Percentiles rank a stretch among this genome's conserved stretches.
Evolutionary conservation across 2,888 invertebrate genomes (phyloP).

Genomic region (Strigamia maritima): DNA sequence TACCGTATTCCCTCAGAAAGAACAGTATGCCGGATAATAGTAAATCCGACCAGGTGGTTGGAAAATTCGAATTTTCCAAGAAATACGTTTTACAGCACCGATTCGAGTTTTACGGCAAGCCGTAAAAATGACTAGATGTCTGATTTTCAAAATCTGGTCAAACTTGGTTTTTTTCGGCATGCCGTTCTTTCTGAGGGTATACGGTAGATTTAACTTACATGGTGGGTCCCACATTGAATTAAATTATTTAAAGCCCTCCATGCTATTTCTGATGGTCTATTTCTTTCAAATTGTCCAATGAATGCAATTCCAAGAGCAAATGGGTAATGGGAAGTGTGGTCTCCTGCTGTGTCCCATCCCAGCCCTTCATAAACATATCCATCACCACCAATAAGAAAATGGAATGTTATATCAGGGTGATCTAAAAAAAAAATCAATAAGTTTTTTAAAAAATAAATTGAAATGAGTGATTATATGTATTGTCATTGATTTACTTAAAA

Average conservation of each 20-base stretch:
- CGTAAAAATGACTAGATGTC: too few relatives aligned
- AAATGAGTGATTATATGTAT: too few relatives aligned
- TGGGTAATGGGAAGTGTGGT: neutral
- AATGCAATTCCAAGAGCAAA: constrained; percentile 8
- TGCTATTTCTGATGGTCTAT: neutral
- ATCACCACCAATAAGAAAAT: neutral
- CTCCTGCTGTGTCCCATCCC: constrained; percentile 8
- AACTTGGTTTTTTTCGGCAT: too few relatives aligned
- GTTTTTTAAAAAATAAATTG: too few relatives aligned
- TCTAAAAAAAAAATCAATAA: neutral
- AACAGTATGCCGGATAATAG: too few relatives aligned
- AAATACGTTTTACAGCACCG: too few relatives aligned
- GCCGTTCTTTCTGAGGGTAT: too few relatives aligned
- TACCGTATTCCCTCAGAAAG: too few relatives aligned
- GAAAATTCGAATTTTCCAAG: too few relatives aligned
- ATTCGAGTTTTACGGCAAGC: too few relatives aligned
- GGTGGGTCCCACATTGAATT: neutral
- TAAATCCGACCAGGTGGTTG: too few relatives aligned
- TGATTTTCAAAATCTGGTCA: too few relatives aligned
- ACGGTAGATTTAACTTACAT: neutral
- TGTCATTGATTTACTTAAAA: neutral
- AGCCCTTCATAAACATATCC: neutral
- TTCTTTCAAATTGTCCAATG: neutral
- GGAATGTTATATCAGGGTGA: constrained; percentile 2
- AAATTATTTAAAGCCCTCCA: neutral